phyloP scores from a whole-genome alignment of 2,888 invertebrate species.

The Drymonia ruficornis region DNA sequence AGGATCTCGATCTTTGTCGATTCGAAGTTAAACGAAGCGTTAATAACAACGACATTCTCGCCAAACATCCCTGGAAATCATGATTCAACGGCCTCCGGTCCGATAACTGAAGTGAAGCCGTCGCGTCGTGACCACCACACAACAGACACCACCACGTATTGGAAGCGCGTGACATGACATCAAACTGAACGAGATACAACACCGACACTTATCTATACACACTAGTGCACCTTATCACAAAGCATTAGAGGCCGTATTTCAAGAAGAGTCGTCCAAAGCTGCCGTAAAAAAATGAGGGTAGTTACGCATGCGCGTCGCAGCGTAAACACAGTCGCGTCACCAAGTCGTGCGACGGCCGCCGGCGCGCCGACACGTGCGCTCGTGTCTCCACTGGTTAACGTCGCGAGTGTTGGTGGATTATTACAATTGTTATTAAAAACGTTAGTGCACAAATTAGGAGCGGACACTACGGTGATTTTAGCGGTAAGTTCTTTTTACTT shows the following conservation, averaged over 20 bases:
- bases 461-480: constrained; percentile 49
- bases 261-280: constrained; percentile 18
- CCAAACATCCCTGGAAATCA: neutral
- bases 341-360: constrained; percentile 62
- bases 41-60: too few relatives aligned
- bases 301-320: constrained; percentile 66
- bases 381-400: constrained; percentile 25
- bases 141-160: neutral
- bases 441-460: constrained; percentile 47
- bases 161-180: neutral
- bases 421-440: constrained; percentile 39
- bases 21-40: too few relatives aligned
- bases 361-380: constrained; percentile 46
- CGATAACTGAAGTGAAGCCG: neutral
- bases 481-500: constrained; percentile 50
- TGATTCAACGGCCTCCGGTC: neutral
- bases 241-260: constrained; percentile 33
- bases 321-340: constrained; percentile 67
- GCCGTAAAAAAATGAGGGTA: constrained; percentile 50
- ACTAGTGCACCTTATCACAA: constrained; percentile 27
- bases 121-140: too few relatives aligned
- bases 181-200: constrained; percentile 1
- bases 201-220: neutral
- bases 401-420: constrained; percentile 64
- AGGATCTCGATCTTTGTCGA: neutral